phyloP scores from a whole-genome alignment of 2,797 vertebrate genomes.

The Austrolebias charrua region DNA sequence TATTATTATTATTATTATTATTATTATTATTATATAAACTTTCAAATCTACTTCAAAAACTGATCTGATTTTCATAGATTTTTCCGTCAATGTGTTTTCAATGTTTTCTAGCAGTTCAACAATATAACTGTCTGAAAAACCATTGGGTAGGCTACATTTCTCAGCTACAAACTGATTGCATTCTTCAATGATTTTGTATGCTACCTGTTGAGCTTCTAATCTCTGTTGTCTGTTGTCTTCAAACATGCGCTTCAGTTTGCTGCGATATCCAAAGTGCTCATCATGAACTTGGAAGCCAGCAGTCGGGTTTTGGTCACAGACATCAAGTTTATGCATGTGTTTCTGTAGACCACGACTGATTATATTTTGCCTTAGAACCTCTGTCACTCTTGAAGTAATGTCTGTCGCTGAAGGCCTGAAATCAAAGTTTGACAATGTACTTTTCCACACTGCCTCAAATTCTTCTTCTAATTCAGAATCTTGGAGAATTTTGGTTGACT shows the following conservation, averaged over 20 bases:
- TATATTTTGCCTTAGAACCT: conserved; percentile 71
- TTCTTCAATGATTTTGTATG: conserved; percentile 55
- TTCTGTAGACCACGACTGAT: conserved; percentile 61
- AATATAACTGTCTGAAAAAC: conserved; percentile 76
- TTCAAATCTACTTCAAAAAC: conserved; percentile 79
- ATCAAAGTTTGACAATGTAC: conserved; percentile 65
- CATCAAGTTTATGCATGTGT: conserved; percentile 60
- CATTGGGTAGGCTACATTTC: conserved; percentile 58
- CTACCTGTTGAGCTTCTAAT: conserved; percentile 61
- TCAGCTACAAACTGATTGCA: conserved; percentile 65
- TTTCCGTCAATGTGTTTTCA: conserved; percentile 67
- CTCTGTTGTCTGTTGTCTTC: conserved; percentile 64
- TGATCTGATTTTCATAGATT: conserved; percentile 56
- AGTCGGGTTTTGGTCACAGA: conserved; percentile 18
- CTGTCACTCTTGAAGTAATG: conserved; percentile 61
- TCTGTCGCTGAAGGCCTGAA: conserved; percentile 61
- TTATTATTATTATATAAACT: no score
- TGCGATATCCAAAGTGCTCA: conserved; percentile 74
- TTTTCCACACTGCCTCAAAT: conserved; percentile 74
- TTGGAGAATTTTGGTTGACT: conserved; percentile 47
- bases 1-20: no score
- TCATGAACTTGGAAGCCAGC: conserved; percentile 63
- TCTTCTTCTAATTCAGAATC: conserved; percentile 68
- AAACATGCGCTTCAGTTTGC: conserved; percentile 73
- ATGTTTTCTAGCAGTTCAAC: conserved; percentile 69